A percentile compares a stretch with the other conserved stretches of the same genome.
Evolutionary conservation across 2,888 invertebrate species (phyloP).

Genomic region (Sipha maydis): DNA sequence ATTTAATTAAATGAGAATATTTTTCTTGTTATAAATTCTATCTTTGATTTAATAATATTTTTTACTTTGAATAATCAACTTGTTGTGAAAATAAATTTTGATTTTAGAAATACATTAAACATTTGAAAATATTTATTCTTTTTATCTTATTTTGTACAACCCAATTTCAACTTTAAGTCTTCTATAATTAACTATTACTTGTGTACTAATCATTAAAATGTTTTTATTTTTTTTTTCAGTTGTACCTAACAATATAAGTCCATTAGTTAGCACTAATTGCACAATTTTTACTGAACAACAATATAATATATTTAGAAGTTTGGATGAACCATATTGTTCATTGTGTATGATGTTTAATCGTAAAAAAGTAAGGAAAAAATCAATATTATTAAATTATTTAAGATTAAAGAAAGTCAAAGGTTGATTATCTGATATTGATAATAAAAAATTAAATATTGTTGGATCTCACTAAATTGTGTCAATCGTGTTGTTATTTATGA

Average conservation of each 20-base stretch:
- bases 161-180: no score
- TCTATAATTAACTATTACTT: no score
- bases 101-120: neutral
- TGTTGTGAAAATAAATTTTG: neutral
- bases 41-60: no score
- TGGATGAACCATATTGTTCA: conserved; percentile 72
- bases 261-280: conserved; percentile 54
- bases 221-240: conserved; percentile 28
- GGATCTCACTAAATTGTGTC: neutral
- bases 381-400: neutral
- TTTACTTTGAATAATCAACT: neutral
- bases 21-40: no score
- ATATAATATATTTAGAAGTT: conserved; percentile 70
- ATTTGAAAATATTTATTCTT: no score
- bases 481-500: no score
- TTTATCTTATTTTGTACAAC: no score
- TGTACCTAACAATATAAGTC: conserved; percentile 49
- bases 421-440: no score
- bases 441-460: neutral
- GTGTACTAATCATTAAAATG: neutral
- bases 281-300: conserved; percentile 68
- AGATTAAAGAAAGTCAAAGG: no score
- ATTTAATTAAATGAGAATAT: no score
- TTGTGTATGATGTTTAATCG: conserved; percentile 71
- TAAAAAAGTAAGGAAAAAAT: conserved; percentile 63